phyloP scores from a whole-genome alignment of 2,113 vertebrate genomes.

The Emydocephalus ijimae region DNA sequence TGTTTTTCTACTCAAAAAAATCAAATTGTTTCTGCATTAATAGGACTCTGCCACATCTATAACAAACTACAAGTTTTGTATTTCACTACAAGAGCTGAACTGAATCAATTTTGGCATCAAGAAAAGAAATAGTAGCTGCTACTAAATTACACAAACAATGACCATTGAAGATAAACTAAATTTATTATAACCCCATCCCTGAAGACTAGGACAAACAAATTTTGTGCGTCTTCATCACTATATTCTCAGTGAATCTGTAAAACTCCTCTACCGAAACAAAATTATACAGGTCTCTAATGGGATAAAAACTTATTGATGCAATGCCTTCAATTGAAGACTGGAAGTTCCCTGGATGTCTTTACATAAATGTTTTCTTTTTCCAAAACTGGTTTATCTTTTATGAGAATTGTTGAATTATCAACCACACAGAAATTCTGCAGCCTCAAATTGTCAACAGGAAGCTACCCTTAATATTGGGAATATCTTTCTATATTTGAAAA shows the following conservation, averaged over 20 bases:
- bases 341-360: neutral
- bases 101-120: neutral
- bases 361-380: neutral
- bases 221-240: neutral
- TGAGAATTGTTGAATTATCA: neutral
- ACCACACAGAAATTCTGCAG: neutral
- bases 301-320: neutral
- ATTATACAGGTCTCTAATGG: neutral
- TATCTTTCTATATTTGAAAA: neutral
- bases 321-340: neutral
- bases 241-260: neutral
- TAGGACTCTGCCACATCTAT: accelerated
- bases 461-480: neutral
- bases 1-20: neutral
- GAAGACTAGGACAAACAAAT: neutral
- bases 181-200: neutral
- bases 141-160: neutral
- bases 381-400: neutral
- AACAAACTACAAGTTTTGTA: neutral
- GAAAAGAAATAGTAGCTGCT: neutral
- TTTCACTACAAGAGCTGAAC: neutral
- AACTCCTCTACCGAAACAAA: neutral
- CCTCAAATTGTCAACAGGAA: neutral
- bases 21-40: accelerated
- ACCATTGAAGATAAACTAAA: neutral